Evolutionary conservation across 1,140 invertebrate species (phyloP).

Genomic region (Tetramorium simillimum): DNA sequence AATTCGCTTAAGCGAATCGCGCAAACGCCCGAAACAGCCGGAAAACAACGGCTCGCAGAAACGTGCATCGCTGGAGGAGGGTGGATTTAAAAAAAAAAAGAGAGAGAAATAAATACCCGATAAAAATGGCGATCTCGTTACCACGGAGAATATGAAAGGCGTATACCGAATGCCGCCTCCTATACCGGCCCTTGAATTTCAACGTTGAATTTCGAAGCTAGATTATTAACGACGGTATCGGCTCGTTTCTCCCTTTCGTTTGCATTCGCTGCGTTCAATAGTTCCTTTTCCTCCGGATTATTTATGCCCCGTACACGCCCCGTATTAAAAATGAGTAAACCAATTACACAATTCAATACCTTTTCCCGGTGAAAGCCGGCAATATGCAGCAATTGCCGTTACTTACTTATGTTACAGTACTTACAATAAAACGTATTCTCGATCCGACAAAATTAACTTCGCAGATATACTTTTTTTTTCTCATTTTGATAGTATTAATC

Average conservation of each 20-base stretch:
- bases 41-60: conserved; percentile 19
- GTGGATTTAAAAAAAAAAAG: conserved; percentile 13
- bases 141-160: conserved; percentile 14
- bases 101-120: conserved; percentile 62
- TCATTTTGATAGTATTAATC: not conserved
- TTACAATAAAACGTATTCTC: not conserved
- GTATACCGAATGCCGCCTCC: not conserved
- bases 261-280: conserved; percentile 1
- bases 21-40: not conserved
- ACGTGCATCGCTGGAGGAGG: not conserved
- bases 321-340: conserved; percentile 28
- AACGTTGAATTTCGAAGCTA: conserved; percentile 26
- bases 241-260: conserved; percentile 18
- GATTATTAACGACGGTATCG: conserved; percentile 60
- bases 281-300: conserved; percentile 32
- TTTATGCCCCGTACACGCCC: conserved; percentile 28
- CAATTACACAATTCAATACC: conserved; percentile 30
- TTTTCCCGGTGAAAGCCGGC: not conserved
- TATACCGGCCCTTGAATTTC: conserved; percentile 1
- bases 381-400: not conserved
- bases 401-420: not conserved
- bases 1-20: conserved; percentile 59
- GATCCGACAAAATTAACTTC: not conserved
- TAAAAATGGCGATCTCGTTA: conserved; percentile 56
- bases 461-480: not conserved